A percentile compares a stretch with the other conserved stretches of the same genome.
Evolutionary conservation across 2,113 vertebrate genomes (phyloP).

Genomic region (Indri indri): DNA sequence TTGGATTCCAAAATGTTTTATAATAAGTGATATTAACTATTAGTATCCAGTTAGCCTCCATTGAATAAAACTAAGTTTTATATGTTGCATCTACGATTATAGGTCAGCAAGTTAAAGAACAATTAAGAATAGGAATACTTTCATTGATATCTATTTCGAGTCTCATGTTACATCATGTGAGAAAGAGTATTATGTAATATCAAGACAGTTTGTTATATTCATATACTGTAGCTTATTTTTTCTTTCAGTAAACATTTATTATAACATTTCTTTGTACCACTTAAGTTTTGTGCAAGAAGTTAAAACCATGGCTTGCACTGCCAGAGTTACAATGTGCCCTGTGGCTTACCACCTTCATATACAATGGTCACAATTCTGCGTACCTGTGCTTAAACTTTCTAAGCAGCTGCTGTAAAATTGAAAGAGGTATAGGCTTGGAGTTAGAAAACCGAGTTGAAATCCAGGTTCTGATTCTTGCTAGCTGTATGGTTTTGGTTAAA

Average conservation of each 20-base stretch:
- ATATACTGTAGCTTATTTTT: background rate
- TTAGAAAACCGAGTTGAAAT: conserved; percentile 4
- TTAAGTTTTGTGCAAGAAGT: background rate
- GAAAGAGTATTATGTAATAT: background rate
- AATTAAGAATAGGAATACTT: background rate
- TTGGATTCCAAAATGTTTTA: background rate
- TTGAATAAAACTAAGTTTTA: background rate
- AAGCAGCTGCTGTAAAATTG: background rate
- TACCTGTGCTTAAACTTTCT: background rate
- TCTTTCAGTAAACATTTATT: background rate
- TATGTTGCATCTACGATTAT: background rate
- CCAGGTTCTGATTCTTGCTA: background rate
- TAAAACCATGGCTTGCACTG: background rate
- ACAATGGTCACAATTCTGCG: background rate
- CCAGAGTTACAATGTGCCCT: background rate
- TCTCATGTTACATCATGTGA: background rate
- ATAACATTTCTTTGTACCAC: background rate
- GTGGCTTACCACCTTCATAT: background rate
- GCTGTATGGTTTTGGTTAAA: background rate
- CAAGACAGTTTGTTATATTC: background rate
- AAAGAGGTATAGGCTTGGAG: background rate
- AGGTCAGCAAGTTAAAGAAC: background rate
- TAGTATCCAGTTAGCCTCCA: background rate
- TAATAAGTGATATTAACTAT: background rate
- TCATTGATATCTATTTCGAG: background rate